These are phyloP conservation scores for Ailuropoda melanoleuca DNA, from an alignment of 2,113 vertebrate species.

Conservation along the genomic window DNA sequence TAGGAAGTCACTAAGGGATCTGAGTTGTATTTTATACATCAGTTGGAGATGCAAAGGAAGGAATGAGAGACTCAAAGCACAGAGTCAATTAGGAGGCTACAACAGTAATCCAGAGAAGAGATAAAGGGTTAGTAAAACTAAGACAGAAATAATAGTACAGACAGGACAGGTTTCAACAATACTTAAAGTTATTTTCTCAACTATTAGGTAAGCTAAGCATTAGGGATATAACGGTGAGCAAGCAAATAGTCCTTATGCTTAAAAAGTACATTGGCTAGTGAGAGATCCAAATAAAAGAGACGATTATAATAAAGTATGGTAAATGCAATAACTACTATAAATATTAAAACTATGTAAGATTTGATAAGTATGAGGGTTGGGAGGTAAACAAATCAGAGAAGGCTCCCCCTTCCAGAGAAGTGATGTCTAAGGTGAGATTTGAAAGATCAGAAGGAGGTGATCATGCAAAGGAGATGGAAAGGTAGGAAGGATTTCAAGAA, in stretches of 20 bases:
- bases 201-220: neutral
- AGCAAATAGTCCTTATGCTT: neutral
- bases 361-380: neutral
- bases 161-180: slow-evolving; percentile 7
- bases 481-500: neutral
- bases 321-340: neutral
- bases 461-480: neutral
- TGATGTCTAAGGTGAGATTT: neutral
- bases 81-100: neutral
- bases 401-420: neutral
- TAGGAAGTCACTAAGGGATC: neutral
- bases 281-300: slow-evolving; percentile 8
- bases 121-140: neutral
- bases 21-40: neutral
- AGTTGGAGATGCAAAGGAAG: neutral
- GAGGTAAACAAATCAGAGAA: neutral
- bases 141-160: neutral
- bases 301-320: neutral
- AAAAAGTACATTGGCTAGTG: neutral
- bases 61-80: neutral
- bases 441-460: neutral
- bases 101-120: slow-evolving; percentile 3
- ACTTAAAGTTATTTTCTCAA: slow-evolving; percentile 5
- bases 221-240: neutral
- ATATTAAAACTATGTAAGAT: neutral